Base-by-base conservation (phyloP, 2,797 vertebrate genomes). In the Coreius guichenoti region DNA sequence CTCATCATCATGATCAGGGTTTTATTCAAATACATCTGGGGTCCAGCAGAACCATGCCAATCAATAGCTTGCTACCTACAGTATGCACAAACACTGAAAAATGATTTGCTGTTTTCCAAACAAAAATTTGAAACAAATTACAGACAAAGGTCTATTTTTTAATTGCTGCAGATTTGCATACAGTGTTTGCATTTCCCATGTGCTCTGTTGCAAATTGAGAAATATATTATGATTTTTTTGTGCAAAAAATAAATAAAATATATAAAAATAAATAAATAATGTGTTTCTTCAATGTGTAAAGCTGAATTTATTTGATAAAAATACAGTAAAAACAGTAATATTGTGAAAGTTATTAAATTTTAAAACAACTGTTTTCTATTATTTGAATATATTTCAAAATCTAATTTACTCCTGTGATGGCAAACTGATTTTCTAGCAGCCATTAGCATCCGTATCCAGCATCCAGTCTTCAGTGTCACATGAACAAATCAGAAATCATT, bases 1-100 rank as follows among this genome's bases (percentile, higher is more conserved):
- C 56, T 54, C 39, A 45, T 63, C 43, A 7, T 72, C 33, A 54
- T 21, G 12, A 17, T 67, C n/a, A 56, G n/a, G 70, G 43, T 54
- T 39, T 39, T 1, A 80, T 45, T 29, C 13, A 36, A 61, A 75
- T 29, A 77, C 65, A 72, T 86, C 54, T 65, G 67, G 56, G 43
- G 43, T 69, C 26, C 29, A 47, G 58, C 45, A 23, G 12, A n/a
- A 33, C 1, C 4, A 65, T 51, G 21, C 2, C 12, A 70, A n/a
- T 70, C n/a, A n/a, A n/a, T n/a, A n/a, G n/a, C n/a, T n/a, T n/a
- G n/a, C n/a, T 39, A n/a, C 13, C 1, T 8, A 45, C 36, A 39
- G 6, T 39, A 8, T 26, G 26, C 23, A 72, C 69, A 26, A 26
- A 72, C 21, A 70, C 39, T 39, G 21, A 31, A 69, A 23, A 58